Evolutionary conservation across 35 echinoderm and acorn worm genomes (phyloP).

Genomic region (Strongylocentrotus purpuratus): DNA sequence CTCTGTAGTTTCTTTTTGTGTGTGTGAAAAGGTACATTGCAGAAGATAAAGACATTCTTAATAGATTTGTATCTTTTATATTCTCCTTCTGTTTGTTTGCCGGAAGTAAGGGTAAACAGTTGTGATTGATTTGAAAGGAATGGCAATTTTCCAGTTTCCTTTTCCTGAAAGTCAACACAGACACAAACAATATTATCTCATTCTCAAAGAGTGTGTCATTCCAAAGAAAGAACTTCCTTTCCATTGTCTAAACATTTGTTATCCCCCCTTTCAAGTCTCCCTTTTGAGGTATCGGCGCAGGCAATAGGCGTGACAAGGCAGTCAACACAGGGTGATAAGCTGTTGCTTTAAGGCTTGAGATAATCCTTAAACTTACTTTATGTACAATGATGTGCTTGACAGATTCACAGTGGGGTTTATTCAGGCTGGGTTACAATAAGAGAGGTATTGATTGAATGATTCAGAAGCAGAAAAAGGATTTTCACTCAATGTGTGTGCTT

Average conservation of each 20-base stretch:
- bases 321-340: neutral
- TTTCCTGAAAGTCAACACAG: neutral
- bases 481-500: too few relatives aligned
- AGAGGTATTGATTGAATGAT: neutral
- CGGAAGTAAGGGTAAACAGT: neutral
- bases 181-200: neutral
- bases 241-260: neutral
- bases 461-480: too few relatives aligned
- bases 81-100: neutral
- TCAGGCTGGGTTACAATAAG: neutral
- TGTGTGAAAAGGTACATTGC: neutral
- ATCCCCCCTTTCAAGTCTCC: neutral
- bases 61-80: too few relatives aligned
- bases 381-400: conserved; percentile 3
- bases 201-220: neutral
- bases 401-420: conserved; percentile 2
- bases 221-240: neutral
- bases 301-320: neutral
- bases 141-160: neutral
- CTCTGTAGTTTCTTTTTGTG: neutral
- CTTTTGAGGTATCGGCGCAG: neutral
- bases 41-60: neutral
- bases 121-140: neutral
- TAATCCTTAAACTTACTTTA: neutral
- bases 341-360: conserved; percentile 17